Percentiles rank a stretch among this genome's conserved stretches.
Conservation (phyloP, 2,797 vertebrate genomes). For the Falco columbarius region DNA sequence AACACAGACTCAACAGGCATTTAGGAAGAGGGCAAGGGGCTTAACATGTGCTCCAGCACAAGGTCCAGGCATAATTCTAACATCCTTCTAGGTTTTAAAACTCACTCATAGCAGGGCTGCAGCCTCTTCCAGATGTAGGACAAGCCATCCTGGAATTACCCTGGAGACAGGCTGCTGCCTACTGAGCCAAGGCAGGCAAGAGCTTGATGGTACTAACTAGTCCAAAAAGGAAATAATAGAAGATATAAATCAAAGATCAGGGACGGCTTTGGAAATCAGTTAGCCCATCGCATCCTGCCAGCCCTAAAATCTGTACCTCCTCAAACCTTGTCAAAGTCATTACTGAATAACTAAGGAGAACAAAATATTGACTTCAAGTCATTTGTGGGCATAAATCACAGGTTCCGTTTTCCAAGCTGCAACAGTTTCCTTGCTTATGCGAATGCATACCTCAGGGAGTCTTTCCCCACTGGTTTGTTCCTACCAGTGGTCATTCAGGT, state of each 20-base stretch:
- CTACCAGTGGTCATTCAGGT: not conserved
- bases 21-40: not conserved
- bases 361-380: slow-evolving; percentile 3
- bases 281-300: not conserved
- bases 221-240: slow-evolving; percentile 1
- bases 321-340: slow-evolving; percentile 41
- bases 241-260: slow-evolving; percentile 20
- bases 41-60: not conserved
- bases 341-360: not conserved
- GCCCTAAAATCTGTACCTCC: not conserved
- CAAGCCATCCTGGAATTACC: not conserved
- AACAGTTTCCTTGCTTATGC: not conserved
- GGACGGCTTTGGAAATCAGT: slow-evolving; percentile 14
- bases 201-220: not conserved
- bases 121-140: not conserved
- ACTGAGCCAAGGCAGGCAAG: not conserved
- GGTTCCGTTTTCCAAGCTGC: not conserved
- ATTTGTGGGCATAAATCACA: not conserved
- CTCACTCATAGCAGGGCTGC: not conserved
- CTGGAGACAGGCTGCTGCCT: not conserved
- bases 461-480: not conserved
- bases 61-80: not conserved
- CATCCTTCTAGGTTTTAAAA: not conserved
- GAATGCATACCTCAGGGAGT: not conserved
- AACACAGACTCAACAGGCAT: not conserved